These are phyloP conservation scores for Callorhinus ursinus DNA, from an alignment of 2,113 vertebrate species.

Conservation along the genomic window DNA sequence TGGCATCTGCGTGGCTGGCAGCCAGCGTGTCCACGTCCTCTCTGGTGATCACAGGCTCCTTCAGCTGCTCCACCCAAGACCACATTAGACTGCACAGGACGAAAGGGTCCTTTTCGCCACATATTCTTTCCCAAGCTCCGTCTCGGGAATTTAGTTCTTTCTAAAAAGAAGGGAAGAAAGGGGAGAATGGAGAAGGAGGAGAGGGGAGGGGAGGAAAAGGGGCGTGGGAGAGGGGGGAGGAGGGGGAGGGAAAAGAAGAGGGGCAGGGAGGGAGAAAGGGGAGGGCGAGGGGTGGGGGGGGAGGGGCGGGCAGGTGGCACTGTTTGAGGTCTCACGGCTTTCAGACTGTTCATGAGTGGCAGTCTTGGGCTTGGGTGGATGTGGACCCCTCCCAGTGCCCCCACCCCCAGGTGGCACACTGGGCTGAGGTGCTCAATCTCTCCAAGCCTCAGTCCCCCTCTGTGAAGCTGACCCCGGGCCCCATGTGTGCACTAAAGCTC, in stretches of 20 bases:
- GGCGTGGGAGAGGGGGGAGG: not conserved
- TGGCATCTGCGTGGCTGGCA: conserved; percentile 83
- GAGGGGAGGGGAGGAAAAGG: not conserved
- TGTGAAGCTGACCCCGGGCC: not conserved
- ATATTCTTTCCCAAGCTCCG: conserved; percentile 95
- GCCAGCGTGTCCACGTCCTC: conserved; percentile 88
- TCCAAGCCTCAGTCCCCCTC: not conserved
- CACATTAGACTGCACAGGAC: conserved; percentile 95
- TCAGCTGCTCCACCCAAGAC: conserved; percentile 98
- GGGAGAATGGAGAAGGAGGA: not conserved
- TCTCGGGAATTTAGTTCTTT: conserved; percentile 94
- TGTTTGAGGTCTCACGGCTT: not conserved
- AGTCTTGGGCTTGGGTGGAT: not conserved
- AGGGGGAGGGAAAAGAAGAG: not conserved
- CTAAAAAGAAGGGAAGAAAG: conserved; percentile 82
- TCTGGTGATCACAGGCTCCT: conserved; percentile 92
- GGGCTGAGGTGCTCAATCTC: not conserved
- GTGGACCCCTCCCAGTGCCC: no score
- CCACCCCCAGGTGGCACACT: not conserved
- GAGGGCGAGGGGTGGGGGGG: no score
- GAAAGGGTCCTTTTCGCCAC: conserved; percentile 92
- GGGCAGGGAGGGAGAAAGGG: not conserved
- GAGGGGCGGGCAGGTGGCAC: not conserved
- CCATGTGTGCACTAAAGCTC: not conserved
- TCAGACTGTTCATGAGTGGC: not conserved